phyloP scores from a whole-genome alignment of 2,888 invertebrate species.

The Bimastos eiseni region DNA sequence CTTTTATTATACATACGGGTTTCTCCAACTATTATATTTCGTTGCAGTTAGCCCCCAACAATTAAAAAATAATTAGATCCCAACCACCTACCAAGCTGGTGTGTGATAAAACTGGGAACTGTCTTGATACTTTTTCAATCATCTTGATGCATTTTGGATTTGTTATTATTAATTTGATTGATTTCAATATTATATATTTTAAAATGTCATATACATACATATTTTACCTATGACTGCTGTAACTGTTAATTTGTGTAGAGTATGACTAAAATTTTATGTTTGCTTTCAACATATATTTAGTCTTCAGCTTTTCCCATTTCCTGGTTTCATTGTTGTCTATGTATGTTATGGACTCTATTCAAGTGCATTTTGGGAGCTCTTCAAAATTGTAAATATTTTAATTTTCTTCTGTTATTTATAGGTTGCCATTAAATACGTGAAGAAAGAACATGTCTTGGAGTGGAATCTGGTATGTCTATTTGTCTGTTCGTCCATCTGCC shows the following conservation, averaged over 20 bases:
- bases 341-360: too few species aligned
- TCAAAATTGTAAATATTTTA: neutral
- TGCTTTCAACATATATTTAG: too few species aligned
- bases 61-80: too few species aligned
- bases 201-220: neutral
- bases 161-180: neutral
- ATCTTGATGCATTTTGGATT: too few species aligned
- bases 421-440: conserved; percentile 67
- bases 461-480: conserved; percentile 63
- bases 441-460: conserved; percentile 65
- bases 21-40: too few species aligned
- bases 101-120: too few species aligned
- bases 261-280: too few species aligned
- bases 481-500: neutral
- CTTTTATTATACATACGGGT: too few species aligned
- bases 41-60: too few species aligned
- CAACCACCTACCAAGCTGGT: too few species aligned
- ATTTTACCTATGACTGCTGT: neutral
- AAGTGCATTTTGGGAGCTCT: too few species aligned
- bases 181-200: neutral
- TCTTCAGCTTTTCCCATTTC: neutral
- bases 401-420: conserved; percentile 48
- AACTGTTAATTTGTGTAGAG: neutral
- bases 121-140: too few species aligned
- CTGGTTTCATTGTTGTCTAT: neutral